A percentile compares a stretch with the other conserved stretches of the same genome.
Conservation (phyloP, 2,113 vertebrate genomes). For the Panurus biarmicus region DNA sequence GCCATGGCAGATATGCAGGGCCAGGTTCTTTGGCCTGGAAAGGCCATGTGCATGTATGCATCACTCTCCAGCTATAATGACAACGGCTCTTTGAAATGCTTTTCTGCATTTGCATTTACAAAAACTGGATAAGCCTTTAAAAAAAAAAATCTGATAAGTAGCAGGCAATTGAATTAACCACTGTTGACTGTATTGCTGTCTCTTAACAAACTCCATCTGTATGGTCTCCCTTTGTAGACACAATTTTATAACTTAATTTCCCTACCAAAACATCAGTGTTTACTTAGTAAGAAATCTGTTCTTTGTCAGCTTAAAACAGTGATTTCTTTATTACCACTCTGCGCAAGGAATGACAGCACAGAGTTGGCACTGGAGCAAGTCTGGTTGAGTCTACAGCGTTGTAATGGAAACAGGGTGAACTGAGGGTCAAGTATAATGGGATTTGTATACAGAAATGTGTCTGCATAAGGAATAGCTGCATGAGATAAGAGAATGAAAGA, state of each 20-base stretch:
- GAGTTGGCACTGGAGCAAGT: constrained; percentile 75
- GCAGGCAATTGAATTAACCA: constrained; percentile 39
- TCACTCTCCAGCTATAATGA: neutral
- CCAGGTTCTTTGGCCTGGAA: accelerated
- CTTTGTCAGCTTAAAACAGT: constrained; percentile 86
- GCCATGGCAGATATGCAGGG: accelerated
- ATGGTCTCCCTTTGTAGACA: constrained; percentile 64
- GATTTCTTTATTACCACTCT: constrained; percentile 85
- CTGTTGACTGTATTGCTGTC: constrained; percentile 52
- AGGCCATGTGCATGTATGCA: accelerated
- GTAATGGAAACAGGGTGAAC: constrained; percentile 78
- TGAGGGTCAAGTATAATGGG: constrained; percentile 46
- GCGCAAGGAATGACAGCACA: constrained; percentile 70
- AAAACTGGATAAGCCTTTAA: constrained; percentile 27
- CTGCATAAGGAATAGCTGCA: constrained; percentile 40
- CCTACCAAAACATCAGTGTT: constrained; percentile 73
- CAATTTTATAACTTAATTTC: constrained; percentile 76
- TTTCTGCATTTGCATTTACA: constrained; percentile 46
- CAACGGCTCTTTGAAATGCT: neutral
- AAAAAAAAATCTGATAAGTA: constrained; percentile 39
- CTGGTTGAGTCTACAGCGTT: constrained; percentile 73
- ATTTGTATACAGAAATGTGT: constrained; percentile 55
- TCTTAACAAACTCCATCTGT: constrained; percentile 69
- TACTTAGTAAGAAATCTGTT: constrained; percentile 85
- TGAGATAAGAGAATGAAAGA: constrained; percentile 38